A percentile compares a stretch with the other conserved stretches of the same genome.
These are phyloP conservation scores for Xestoiulus laeticollis DNA, from an alignment of 2,888 invertebrate genomes.

Conservation along the genomic window DNA sequence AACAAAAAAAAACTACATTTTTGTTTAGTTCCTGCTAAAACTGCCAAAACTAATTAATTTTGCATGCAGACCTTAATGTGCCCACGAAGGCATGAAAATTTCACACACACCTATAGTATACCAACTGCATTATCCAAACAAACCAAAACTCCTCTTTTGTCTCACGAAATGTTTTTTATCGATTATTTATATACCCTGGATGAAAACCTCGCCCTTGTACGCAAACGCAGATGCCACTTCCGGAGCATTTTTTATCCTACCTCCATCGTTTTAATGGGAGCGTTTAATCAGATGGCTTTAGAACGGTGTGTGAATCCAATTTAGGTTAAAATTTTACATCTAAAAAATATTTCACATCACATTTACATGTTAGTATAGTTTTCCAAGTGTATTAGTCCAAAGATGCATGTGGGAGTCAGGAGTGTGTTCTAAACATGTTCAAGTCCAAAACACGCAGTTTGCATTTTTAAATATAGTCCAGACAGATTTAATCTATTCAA, in stretches of 20 bases:
- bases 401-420: not conserved
- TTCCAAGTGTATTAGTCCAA: too few species aligned
- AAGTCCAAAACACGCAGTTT: too few species aligned
- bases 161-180: slow-evolving; percentile 41
- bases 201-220: slow-evolving; percentile 2
- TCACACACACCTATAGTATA: not conserved
- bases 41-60: not conserved
- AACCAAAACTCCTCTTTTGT: slow-evolving; percentile 38
- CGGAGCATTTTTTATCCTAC: not conserved
- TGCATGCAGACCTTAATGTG: not conserved
- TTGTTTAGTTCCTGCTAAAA: not conserved
- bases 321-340: too few species aligned
- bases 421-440: not conserved
- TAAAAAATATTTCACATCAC: too few species aligned
- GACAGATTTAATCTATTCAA: too few species aligned
- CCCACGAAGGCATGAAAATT: not conserved
- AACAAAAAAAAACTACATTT: not conserved
- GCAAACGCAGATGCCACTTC: slow-evolving; percentile 43
- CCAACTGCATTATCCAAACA: slow-evolving; percentile 28
- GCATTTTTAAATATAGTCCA: too few species aligned
- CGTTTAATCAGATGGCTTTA: not conserved
- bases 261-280: not conserved
- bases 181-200: slow-evolving; percentile 24
- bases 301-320: too few species aligned
- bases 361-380: too few species aligned